A percentile compares a stretch with the other conserved stretches of the same genome.
These are phyloP conservation scores for Burhinus oedicnemus DNA, from an alignment of 2,113 vertebrate genomes.

Conservation along the genomic window DNA sequence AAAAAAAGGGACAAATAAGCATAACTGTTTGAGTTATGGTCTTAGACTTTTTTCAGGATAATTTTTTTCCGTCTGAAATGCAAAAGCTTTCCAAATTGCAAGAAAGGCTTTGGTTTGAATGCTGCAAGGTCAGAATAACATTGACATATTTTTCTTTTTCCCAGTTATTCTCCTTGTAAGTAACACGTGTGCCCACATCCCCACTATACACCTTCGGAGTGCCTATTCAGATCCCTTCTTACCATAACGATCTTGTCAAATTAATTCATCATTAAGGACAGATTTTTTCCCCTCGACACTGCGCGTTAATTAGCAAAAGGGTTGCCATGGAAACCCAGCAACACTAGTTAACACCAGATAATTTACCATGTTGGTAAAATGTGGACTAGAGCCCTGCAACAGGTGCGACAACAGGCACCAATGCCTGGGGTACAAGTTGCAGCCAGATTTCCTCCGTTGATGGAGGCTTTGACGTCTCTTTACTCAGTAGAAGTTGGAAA, in stretches of 20 bases:
- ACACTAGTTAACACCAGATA: not conserved
- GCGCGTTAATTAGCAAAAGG: not conserved
- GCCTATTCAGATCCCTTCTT: not conserved
- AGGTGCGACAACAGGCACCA: not conserved
- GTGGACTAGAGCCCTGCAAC: not conserved
- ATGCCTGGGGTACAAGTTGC: not conserved
- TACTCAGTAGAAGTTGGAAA: not conserved
- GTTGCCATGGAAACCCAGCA: conserved; percentile 45
- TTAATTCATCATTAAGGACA: conserved; percentile 41
- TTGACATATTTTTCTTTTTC: not conserved
- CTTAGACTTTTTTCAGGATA: not conserved
- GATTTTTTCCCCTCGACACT: not conserved
- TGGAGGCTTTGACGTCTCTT: not conserved
- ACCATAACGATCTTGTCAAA: not conserved
- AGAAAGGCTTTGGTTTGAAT: not conserved
- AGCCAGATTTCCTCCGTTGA: not conserved
- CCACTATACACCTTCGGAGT: accelerated
- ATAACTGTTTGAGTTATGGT: not conserved
- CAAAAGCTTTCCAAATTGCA: not conserved
- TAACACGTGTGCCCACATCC: not conserved
- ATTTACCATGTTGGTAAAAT: not conserved
- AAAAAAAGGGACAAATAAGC: not conserved
- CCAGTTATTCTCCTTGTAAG: not conserved
- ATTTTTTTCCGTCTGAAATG: not conserved
- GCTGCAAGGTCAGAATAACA: not conserved